These are phyloP conservation scores for Myrmophylax atrothorax DNA, from an alignment of 2,113 vertebrate species.

Conservation along the genomic window DNA sequence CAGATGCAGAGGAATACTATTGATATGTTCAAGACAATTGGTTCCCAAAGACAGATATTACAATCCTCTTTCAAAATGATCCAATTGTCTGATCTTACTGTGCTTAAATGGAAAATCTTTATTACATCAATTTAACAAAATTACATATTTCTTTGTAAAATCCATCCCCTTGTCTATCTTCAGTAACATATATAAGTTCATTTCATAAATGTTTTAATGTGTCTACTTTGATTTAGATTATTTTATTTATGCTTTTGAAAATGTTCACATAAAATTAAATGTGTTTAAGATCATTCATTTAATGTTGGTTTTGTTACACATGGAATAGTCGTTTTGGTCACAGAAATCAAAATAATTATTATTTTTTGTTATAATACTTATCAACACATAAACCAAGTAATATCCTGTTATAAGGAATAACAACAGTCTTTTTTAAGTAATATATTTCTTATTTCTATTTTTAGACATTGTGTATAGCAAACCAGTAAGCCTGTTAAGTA, in stretches of 20 bases:
- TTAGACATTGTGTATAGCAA: background rate
- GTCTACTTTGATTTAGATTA: background rate
- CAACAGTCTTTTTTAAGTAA: background rate
- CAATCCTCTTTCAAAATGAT: background rate
- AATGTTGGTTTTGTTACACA: background rate
- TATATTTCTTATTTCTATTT: background rate
- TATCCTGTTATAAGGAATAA: background rate
- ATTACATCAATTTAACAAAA: background rate
- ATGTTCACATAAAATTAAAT: background rate
- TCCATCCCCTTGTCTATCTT: background rate
- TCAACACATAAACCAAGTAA: background rate
- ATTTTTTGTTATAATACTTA: background rate
- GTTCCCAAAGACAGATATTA: background rate
- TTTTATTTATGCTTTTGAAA: background rate
- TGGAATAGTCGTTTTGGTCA: background rate
- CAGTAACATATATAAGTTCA: background rate
- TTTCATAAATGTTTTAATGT: background rate
- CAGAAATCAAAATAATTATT: background rate
- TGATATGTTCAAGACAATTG: background rate
- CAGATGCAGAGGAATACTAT: background rate
- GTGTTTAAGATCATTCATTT: background rate
- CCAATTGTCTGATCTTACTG: background rate
- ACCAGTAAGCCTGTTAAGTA: background rate
- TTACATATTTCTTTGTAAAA: background rate
- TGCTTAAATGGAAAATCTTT: background rate